phyloP scores from a whole-genome alignment of 2,888 invertebrate species.

The Acronicta aceris region DNA sequence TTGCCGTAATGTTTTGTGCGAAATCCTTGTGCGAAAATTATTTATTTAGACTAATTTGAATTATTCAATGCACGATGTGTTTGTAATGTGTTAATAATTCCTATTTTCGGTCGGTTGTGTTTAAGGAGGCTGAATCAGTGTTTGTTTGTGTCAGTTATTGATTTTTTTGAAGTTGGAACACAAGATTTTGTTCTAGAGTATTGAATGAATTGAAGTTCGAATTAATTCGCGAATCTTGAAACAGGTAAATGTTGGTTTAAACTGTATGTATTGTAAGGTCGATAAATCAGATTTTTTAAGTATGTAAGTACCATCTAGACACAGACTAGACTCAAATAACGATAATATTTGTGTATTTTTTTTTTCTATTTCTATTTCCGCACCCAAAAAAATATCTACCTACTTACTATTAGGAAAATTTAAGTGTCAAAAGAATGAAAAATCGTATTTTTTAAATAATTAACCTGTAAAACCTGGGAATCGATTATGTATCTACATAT shows the following conservation, averaged over 20 bases:
- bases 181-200: constrained; percentile 9
- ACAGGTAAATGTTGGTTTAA: constrained; percentile 7
- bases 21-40: constrained; percentile 31
- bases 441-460: no score
- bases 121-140: constrained; percentile 16
- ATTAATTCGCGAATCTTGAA: neutral
- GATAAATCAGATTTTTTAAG: no score
- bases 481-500: no score
- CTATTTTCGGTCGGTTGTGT: constrained; percentile 1
- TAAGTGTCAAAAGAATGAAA: no score
- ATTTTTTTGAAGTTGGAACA: constrained; percentile 37
- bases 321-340: no score
- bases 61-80: neutral
- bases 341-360: no score
- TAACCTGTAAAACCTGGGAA: no score
- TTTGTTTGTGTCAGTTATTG: constrained; percentile 49
- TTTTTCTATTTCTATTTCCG: no score
- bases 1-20: constrained; percentile 16
- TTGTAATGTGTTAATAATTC: constrained; percentile 8
- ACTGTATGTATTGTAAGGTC: no score
- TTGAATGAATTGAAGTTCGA: neutral
- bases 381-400: no score
- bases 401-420: no score
- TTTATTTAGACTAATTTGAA: constrained; percentile 1
- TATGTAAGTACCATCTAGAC: no score